Conservation (phyloP, 2,113 vertebrate species). For the Cochlearius cochlearius region DNA sequence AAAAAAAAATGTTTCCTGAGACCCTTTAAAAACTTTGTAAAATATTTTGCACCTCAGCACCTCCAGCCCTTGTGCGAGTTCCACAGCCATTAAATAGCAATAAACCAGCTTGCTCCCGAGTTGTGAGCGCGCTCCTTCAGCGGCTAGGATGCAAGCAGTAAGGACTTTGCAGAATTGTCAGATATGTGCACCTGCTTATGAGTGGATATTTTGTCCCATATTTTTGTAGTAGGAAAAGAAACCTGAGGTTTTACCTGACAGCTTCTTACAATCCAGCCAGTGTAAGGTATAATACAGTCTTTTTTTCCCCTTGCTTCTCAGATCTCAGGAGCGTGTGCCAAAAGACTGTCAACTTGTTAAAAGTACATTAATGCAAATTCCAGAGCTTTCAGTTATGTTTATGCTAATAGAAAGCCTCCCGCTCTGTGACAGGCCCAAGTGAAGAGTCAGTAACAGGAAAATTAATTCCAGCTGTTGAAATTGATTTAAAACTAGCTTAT, state of each 20-base stretch:
- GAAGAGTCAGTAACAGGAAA: conserved; percentile 74
- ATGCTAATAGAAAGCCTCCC: conserved; percentile 77
- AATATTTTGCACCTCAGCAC: not conserved
- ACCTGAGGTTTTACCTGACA: conserved; percentile 70
- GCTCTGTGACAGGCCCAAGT: conserved; percentile 71
- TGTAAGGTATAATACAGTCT: conserved; percentile 68
- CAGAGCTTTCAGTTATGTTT: conserved; percentile 77
- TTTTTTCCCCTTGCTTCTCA: conserved; percentile 51
- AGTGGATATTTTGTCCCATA: conserved; percentile 36
- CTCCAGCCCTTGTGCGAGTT: not conserved
- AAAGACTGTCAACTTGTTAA: conserved; percentile 76
- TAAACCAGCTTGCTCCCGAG: not conserved
- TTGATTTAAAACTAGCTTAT: conserved; percentile 71
- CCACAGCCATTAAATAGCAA: not conserved
- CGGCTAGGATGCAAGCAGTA: not conserved
- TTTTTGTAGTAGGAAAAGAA: conserved; percentile 62
- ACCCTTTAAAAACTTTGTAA: not conserved
- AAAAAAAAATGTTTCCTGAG: not conserved
- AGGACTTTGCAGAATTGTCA: conserved; percentile 4
- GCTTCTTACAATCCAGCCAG: conserved; percentile 63
- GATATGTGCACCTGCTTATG: conserved; percentile 64
- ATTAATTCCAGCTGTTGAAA: conserved; percentile 79
- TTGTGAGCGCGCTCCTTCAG: not conserved
- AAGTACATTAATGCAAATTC: conserved; percentile 78
- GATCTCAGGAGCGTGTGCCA: conserved; percentile 69